phyloP scores from a whole-genome alignment of 2,797 vertebrate genomes.

The Saxicola maurus region DNA sequence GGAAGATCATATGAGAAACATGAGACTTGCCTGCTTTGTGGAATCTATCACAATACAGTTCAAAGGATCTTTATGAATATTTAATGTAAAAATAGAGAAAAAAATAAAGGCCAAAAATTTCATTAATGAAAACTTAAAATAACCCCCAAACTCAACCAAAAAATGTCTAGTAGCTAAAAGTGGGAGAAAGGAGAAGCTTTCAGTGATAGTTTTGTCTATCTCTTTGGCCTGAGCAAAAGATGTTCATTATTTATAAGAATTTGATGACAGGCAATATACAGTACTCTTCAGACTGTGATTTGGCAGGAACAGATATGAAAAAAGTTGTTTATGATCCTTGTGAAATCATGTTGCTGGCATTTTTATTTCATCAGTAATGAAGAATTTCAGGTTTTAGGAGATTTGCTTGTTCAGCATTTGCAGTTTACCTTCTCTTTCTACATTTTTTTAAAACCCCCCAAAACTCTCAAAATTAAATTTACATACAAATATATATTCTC shows the following conservation, averaged over 20 bases:
- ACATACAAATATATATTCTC: neutral
- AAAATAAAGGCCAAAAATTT: neutral
- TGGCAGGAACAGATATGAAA: neutral
- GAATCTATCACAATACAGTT: neutral
- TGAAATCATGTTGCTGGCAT: neutral
- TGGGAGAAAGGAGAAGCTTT: neutral
- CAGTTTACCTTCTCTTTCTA: neutral
- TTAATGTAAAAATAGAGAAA: neutral
- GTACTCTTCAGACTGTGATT: neutral
- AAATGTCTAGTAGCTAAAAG: neutral
- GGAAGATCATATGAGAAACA: neutral
- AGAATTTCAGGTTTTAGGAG: neutral
- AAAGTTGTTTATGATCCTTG: neutral
- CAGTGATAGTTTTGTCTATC: neutral
- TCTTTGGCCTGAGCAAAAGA: neutral
- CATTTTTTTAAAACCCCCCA: neutral
- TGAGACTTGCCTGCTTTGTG: neutral
- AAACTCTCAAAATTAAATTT: neutral
- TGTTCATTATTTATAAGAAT: neutral
- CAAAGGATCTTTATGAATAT: neutral
- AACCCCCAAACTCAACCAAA: fast-evolving
- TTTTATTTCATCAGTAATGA: neutral
- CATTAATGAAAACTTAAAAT: neutral
- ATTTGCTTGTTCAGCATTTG: neutral
- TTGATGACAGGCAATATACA: neutral